These are phyloP conservation scores for Microcebus murinus DNA, from an alignment of 2,113 vertebrate genomes.

Conservation along the genomic window DNA sequence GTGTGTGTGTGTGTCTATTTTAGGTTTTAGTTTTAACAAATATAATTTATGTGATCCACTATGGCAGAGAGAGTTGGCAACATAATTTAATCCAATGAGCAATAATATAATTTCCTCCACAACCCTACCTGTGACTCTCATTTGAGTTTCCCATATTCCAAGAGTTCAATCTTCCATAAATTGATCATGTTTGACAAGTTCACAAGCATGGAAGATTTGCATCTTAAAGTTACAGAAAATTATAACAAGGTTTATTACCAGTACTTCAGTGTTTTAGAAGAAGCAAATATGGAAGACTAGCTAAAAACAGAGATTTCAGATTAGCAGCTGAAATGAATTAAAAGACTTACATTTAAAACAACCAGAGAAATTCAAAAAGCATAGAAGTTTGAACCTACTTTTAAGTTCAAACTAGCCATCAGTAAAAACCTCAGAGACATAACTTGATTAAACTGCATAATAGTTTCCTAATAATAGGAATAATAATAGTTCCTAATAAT, in stretches of 20 bases:
- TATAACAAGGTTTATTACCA: not conserved
- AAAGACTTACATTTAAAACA: not conserved
- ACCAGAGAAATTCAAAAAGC: not conserved
- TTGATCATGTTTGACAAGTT: not conserved
- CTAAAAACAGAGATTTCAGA: not conserved
- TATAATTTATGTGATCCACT: not conserved
- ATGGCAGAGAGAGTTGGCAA: not conserved
- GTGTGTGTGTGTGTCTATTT: not conserved
- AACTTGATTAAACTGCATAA: not conserved
- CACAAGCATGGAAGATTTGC: not conserved
- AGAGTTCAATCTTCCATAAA: not conserved
- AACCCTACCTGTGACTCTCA: not conserved
- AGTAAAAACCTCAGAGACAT: not conserved
- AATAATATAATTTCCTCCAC: not conserved
- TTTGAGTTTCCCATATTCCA: not conserved
- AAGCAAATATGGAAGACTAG: not conserved
- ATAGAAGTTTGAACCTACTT: not conserved
- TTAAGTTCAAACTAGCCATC: not conserved
- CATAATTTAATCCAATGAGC: not conserved
- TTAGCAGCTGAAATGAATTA: not conserved
- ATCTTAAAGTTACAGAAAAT: not conserved
- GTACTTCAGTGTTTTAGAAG: not conserved
- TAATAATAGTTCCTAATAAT: not conserved
- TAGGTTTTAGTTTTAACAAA: not conserved
- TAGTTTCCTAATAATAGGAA: not conserved